Conservation (phyloP, 2,888 invertebrate species). For the Cenopis cana region DNA sequence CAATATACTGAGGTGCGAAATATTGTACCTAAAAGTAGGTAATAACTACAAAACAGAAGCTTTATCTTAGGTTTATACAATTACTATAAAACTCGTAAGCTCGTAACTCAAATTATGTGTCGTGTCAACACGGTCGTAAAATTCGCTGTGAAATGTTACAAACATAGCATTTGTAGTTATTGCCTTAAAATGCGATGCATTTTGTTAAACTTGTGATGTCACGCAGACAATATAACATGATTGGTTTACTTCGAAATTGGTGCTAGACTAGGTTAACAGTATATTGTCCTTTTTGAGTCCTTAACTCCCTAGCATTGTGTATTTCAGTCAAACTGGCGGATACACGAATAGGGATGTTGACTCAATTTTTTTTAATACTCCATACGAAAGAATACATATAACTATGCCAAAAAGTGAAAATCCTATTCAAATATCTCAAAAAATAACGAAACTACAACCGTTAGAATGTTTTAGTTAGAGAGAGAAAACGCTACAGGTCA, state of each 20-base stretch:
- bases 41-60: not conserved
- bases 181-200: not conserved
- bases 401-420: no score
- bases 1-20: slow-evolving; percentile 1
- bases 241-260: not conserved
- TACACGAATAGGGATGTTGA: no score
- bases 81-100: slow-evolving; percentile 18
- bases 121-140: slow-evolving; percentile 3
- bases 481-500: no score
- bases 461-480: no score
- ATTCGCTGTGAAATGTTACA: slow-evolving; percentile 4
- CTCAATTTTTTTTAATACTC: no score
- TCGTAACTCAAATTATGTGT: not conserved
- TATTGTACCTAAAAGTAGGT: not conserved
- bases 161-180: not conserved
- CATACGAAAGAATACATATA: no score
- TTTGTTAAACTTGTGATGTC: not conserved
- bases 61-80: slow-evolving; percentile 1
- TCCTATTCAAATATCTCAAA: no score
- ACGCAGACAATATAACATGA: not conserved
- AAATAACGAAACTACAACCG: no score
- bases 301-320: not conserved
- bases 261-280: not conserved
- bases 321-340: slow-evolving; percentile 3
- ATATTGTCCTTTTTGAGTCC: not conserved